A percentile compares a stretch with the other conserved stretches of the same genome.
phyloP scores from a whole-genome alignment of 2,113 vertebrate genomes.

The Echinops telfairi region DNA sequence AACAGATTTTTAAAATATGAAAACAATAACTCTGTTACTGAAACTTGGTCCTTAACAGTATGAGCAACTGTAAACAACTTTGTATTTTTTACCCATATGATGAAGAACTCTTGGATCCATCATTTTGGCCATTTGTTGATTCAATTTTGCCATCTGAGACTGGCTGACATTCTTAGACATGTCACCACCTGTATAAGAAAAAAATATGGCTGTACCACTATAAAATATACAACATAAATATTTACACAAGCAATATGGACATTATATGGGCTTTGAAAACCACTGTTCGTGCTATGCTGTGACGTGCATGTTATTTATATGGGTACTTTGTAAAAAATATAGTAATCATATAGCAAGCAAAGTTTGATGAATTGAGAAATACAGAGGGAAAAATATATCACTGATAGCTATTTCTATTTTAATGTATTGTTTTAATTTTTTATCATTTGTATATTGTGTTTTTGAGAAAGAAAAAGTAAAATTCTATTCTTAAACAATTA shows the following conservation, averaged over 20 bases:
- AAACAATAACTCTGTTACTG: conserved; percentile 29
- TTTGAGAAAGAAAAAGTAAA: conserved; percentile 48
- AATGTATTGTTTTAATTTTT: conserved; percentile 33
- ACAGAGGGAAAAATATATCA: conserved; percentile 40
- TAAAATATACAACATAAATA: not conserved
- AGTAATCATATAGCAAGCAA: not conserved
- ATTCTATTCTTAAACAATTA: conserved; percentile 12
- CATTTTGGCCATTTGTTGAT: conserved; percentile 99
- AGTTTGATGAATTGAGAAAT: conserved; percentile 20
- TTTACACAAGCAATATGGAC: not conserved
- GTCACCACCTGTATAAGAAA: conserved; percentile 92
- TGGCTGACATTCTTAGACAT: conserved; percentile 99
- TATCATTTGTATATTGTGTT: conserved; percentile 30
- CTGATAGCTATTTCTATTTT: conserved; percentile 40
- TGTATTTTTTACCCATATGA: conserved; percentile 95
- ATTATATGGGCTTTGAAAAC: too few species aligned
- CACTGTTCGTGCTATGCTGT: too few species aligned
- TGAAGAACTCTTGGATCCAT: conserved; percentile 99
- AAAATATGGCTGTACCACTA: not conserved
- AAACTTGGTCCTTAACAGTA: conserved; percentile 45
- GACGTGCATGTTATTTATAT: too few species aligned
- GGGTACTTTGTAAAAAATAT: too few species aligned
- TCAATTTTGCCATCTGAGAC: conserved; percentile 98
- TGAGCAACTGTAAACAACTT: conserved; percentile 55
- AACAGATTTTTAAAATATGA: conserved; percentile 47